These are phyloP conservation scores for Hydrolagus affinis DNA, from an alignment of 2,113 vertebrate species.

Conservation along the genomic window DNA sequence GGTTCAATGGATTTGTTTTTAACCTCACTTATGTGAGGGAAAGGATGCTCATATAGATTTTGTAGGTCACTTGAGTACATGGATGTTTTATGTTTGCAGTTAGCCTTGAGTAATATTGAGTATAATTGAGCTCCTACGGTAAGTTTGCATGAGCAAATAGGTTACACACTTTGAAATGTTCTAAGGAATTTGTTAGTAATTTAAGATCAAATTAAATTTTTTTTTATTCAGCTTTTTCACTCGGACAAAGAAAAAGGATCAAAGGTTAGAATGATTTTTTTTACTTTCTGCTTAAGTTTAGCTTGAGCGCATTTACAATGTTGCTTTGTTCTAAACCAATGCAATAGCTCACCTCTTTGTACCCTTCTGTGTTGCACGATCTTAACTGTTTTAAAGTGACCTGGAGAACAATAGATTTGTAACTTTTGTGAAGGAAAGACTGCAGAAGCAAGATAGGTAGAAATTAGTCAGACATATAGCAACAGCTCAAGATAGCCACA, in stretches of 20 bases:
- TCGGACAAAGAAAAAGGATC: constrained; percentile 89
- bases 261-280: constrained; percentile 63
- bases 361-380: no score
- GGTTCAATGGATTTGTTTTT: no score
- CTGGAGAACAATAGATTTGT: no score
- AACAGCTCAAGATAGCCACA: no score
- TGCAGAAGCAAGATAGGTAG: no score
- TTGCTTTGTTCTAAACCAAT: no score
- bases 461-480: no score
- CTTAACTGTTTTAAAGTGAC: no score
- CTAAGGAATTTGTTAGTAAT: background rate
- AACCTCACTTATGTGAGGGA: background rate
- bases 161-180: background rate
- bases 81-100: background rate
- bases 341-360: no score
- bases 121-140: background rate
- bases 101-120: background rate
- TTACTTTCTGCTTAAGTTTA: background rate
- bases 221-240: constrained; percentile 76
- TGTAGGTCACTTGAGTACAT: background rate
- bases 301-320: no score
- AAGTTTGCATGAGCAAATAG: background rate
- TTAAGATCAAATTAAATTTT: background rate
- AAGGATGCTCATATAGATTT: background rate
- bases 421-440: no score